Percentiles rank a stretch among this genome's conserved stretches.
These are phyloP conservation scores for Nannospalax galili DNA, from an alignment of 2,113 vertebrate genomes.

Conservation along the genomic window DNA sequence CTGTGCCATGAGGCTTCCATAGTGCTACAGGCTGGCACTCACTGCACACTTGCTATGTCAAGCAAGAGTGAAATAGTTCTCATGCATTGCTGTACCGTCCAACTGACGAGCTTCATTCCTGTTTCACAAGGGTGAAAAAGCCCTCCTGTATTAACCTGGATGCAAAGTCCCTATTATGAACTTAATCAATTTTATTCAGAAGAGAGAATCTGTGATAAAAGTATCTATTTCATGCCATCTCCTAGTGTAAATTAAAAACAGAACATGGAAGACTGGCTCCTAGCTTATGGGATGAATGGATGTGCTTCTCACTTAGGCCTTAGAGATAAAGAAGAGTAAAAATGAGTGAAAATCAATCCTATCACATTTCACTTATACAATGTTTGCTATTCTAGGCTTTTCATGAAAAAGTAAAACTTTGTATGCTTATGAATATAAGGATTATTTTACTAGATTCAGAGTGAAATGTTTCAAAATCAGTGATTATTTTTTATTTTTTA, in stretches of 20 bases:
- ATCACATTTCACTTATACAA: background rate
- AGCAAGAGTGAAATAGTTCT: background rate
- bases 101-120: background rate
- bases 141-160: background rate
- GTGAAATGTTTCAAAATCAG: background rate
- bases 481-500: no score
- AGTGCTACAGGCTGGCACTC: background rate
- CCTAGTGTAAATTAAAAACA: conserved; percentile 38
- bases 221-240: background rate
- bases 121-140: background rate
- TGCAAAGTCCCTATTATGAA: background rate
- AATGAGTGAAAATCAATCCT: background rate
- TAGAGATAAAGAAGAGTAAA: background rate
- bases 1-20: background rate
- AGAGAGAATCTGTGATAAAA: background rate
- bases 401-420: background rate
- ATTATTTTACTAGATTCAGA: background rate
- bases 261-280: background rate
- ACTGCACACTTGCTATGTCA: background rate
- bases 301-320: background rate
- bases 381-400: background rate
- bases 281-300: background rate
- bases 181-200: background rate
- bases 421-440: background rate
- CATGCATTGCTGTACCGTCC: background rate